phyloP scores from a whole-genome alignment of 2,113 vertebrate genomes.

The Laterallus jamaicensis region DNA sequence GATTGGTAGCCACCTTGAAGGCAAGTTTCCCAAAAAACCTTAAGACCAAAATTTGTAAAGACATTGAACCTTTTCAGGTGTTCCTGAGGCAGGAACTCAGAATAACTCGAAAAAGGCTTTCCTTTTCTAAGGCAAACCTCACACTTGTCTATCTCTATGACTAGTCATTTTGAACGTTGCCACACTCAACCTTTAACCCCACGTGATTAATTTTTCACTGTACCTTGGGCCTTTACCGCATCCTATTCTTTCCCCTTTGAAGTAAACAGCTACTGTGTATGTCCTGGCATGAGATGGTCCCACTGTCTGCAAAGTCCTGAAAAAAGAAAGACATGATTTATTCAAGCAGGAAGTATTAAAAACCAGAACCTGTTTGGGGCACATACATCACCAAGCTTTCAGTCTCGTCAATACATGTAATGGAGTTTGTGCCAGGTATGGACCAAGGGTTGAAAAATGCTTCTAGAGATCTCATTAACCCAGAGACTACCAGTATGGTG shows the following conservation, averaged over 20 bases:
- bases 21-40: not conserved
- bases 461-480: not conserved
- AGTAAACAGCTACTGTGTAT: constrained; percentile 98
- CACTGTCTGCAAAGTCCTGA: constrained; percentile 95
- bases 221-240: constrained; percentile 99
- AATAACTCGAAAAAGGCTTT: not conserved
- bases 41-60: not conserved
- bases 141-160: not conserved
- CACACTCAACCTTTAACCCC: not conserved
- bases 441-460: not conserved
- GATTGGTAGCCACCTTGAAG: not conserved
- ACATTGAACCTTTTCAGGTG: not conserved
- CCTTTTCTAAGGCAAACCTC: not conserved
- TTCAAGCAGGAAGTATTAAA: not conserved
- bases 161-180: not conserved
- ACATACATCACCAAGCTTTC: not conserved
- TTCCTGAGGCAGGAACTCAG: not conserved
- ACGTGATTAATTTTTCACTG: not conserved
- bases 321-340: constrained; percentile 17
- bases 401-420: not conserved
- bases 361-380: not conserved
- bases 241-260: constrained; percentile 97
- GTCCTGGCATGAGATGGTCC: constrained; percentile 96
- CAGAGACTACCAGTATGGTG: not conserved
- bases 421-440: not conserved